phyloP scores from a whole-genome alignment of 1,140 invertebrate species.

The Neotoxoptera formosana region DNA sequence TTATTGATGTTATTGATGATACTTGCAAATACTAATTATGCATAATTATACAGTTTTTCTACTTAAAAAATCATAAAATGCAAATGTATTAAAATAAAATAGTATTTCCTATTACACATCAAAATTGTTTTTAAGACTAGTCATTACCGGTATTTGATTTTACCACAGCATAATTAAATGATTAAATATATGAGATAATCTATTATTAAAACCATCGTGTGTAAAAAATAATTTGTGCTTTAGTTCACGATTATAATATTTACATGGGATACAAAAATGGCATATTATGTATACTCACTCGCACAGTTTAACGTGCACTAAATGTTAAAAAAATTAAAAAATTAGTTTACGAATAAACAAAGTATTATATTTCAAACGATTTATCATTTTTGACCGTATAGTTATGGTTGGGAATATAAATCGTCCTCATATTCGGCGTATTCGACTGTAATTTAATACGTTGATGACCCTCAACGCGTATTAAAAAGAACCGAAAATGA shows the following conservation, averaged over 20 bases:
- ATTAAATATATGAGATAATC: no score
- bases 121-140: neutral
- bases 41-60: neutral
- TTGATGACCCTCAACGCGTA: constrained; percentile 3
- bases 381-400: constrained; percentile 26
- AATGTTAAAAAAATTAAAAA: neutral
- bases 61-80: neutral
- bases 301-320: neutral
- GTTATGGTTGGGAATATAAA: constrained; percentile 1
- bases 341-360: neutral
- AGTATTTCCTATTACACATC: neutral
- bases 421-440: neutral
- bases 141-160: neutral
- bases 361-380: constrained; percentile 27
- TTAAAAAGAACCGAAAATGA: constrained; percentile 5
- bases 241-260: neutral
- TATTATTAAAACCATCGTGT: no score
- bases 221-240: neutral
- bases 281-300: neutral
- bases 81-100: neutral
- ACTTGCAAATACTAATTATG: neutral
- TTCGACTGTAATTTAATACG: constrained; percentile 28
- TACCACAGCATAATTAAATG: no score
- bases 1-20: neutral
- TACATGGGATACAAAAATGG: neutral